Conservation (phyloP, 2,888 invertebrate species). For the Miltochrista miniata region DNA sequence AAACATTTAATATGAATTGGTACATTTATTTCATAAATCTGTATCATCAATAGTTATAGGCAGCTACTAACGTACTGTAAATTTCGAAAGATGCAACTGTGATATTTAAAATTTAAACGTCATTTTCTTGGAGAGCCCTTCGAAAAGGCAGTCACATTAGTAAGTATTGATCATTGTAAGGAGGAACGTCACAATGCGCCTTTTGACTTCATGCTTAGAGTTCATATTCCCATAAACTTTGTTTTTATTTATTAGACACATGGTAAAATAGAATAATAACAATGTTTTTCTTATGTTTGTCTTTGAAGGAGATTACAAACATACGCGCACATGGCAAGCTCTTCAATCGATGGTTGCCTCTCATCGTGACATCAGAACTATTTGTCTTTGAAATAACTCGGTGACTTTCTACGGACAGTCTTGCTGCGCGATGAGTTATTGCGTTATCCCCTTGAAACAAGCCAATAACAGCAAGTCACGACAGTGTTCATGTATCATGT, state of each 20-base stretch:
- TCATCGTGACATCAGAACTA: slow-evolving; percentile 69
- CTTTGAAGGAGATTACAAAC: slow-evolving; percentile 77
- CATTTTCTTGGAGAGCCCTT: slow-evolving; percentile 48
- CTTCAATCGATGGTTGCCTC: slow-evolving; percentile 67
- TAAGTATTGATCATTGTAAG: too few species aligned
- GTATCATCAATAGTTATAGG: too few species aligned
- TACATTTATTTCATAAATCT: too few species aligned
- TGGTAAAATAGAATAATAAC: slow-evolving; percentile 55
- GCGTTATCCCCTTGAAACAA: slow-evolving; percentile 57
- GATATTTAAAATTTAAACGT: slow-evolving; percentile 52
- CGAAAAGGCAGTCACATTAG: slow-evolving; percentile 17
- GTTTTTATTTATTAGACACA: slow-evolving; percentile 17
- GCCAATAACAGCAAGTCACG: slow-evolving; percentile 51
- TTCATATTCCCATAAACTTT: slow-evolving; percentile 25
- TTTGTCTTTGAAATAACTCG: slow-evolving; percentile 77
- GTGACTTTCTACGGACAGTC: slow-evolving; percentile 61
- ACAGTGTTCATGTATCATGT: slow-evolving; percentile 50
- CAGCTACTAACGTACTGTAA: slow-evolving; percentile 13
- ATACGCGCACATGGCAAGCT: slow-evolving; percentile 61
- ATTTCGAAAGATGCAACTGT: slow-evolving; percentile 39
- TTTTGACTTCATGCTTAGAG: slow-evolving; percentile 17
- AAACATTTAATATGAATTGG: too few species aligned
- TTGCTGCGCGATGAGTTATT: slow-evolving; percentile 60
- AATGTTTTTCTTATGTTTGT: slow-evolving; percentile 78
- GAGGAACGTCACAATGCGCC: slow-evolving; percentile 1